Percentiles rank a stretch among this genome's conserved stretches.
Conservation (phyloP, 2,113 vertebrate genomes). For the Thamnaconus septentrionalis region DNA sequence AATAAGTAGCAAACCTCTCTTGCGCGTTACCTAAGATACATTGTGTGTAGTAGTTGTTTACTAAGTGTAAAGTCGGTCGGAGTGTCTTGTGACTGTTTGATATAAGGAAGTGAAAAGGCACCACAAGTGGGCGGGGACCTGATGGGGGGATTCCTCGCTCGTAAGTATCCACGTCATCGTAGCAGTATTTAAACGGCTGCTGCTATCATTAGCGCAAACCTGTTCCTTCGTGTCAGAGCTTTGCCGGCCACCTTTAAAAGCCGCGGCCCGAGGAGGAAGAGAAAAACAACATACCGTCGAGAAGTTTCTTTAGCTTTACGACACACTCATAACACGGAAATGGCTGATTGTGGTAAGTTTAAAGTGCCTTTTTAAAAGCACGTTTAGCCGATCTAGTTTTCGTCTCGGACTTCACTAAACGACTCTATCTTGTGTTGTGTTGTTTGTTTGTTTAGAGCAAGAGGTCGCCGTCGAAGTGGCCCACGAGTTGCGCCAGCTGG, state of each 20-base stretch:
- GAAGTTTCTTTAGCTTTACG: no score
- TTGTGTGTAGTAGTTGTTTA: no score
- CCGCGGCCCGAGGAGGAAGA: not conserved
- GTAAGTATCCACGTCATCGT: conserved; percentile 18
- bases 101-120: conserved; percentile 11
- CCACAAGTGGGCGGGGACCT: conserved; percentile 20
- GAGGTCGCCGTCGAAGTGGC: conserved; percentile 20
- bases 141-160: conserved; percentile 39
- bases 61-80: no score
- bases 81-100: conserved; percentile 4
- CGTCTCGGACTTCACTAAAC: no score
- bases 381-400: no score
- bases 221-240: conserved; percentile 39
- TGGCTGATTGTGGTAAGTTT: conserved; percentile 50
- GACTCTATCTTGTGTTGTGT: not conserved
- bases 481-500: conserved; percentile 48
- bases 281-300: not conserved
- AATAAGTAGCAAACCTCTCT: no score
- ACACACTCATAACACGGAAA: not conserved
- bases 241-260: not conserved
- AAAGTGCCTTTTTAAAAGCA: no score
- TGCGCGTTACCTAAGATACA: no score
- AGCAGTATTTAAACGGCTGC: conserved; percentile 1
- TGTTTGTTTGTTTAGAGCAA: conserved; percentile 22
- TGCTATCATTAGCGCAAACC: conserved; percentile 44